Conservation (phyloP, 2,113 vertebrate genomes). For the Gymnarchus niloticus region DNA sequence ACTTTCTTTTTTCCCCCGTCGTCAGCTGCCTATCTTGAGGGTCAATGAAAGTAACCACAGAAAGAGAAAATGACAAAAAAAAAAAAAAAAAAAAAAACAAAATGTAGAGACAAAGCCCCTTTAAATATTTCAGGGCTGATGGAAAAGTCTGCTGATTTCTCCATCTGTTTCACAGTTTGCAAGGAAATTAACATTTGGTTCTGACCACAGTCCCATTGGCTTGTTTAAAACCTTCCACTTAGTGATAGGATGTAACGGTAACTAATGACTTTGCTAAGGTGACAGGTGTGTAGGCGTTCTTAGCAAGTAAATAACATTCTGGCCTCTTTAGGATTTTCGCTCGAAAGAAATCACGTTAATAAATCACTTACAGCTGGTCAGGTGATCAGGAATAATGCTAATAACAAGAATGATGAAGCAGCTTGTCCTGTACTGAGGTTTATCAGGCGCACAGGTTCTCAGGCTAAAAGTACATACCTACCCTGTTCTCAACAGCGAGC, state of each 20-base stretch:
- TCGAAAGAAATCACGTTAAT: neutral
- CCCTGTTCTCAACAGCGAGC: too few species aligned
- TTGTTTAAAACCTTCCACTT: conserved; percentile 33
- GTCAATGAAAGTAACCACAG: neutral
- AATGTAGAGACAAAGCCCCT: neutral
- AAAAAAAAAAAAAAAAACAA: neutral
- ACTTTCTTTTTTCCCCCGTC: too few species aligned
- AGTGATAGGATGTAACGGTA: conserved; percentile 23
- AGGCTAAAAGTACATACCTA: too few species aligned
- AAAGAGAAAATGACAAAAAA: neutral
- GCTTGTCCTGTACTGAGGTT: too few species aligned
- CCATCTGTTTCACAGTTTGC: neutral
- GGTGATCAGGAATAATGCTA: neutral
- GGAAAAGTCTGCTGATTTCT: neutral
- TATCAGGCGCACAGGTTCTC: too few species aligned
- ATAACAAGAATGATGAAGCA: neutral
- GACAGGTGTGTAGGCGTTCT: neutral
- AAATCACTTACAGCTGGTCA: neutral
- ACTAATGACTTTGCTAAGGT: conserved; percentile 23
- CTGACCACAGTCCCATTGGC: conserved; percentile 37
- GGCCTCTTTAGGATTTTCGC: neutral
- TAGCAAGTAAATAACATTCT: neutral
- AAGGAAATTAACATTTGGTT: conserved; percentile 30
- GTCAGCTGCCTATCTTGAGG: neutral
- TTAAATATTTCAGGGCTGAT: neutral